Evolutionary conservation across 1,140 invertebrate species (phyloP).

Genomic region (Drosophila tani): DNA sequence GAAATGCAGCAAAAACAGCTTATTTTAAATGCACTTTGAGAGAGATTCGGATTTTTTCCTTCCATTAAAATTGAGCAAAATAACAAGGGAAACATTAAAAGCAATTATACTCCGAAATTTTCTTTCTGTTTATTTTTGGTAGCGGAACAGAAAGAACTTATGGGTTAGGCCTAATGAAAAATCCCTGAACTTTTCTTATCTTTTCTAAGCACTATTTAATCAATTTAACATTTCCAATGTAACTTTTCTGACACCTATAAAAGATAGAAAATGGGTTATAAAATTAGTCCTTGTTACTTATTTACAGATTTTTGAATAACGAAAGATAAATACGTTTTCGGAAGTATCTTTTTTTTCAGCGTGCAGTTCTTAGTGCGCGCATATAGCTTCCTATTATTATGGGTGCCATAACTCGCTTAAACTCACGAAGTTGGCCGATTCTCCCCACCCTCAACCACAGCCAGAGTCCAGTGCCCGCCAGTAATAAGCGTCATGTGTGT

Average conservation of each 20-base stretch:
- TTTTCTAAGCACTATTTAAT: too few relatives aligned
- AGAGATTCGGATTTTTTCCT: too few relatives aligned
- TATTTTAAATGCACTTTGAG: too few relatives aligned
- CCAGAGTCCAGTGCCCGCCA: not conserved
- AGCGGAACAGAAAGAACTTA: too few relatives aligned
- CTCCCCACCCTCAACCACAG: not conserved
- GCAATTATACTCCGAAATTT: too few relatives aligned
- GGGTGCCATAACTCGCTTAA: constrained; percentile 39
- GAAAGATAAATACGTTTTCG: not conserved
- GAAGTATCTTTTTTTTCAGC: not conserved
- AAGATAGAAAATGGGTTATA: not conserved
- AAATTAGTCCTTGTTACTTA: not conserved
- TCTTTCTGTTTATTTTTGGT: too few relatives aligned
- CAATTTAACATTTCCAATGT: too few relatives aligned
- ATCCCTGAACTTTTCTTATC: too few relatives aligned
- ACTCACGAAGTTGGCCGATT: not conserved
- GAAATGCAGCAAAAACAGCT: too few relatives aligned
- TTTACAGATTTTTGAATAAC: not conserved
- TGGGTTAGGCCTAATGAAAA: too few relatives aligned
- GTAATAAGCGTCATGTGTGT: constrained; percentile 51
- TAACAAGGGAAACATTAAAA: too few relatives aligned
- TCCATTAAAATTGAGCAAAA: too few relatives aligned
- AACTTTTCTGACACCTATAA: not conserved
- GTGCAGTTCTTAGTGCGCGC: constrained; percentile 7
- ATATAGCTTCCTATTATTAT: constrained; percentile 31